Evolutionary conservation across 2,113 vertebrate genomes (phyloP), one percentile per base, ranked within the genome.

Genomic region (Ursus arctos): DNA sequence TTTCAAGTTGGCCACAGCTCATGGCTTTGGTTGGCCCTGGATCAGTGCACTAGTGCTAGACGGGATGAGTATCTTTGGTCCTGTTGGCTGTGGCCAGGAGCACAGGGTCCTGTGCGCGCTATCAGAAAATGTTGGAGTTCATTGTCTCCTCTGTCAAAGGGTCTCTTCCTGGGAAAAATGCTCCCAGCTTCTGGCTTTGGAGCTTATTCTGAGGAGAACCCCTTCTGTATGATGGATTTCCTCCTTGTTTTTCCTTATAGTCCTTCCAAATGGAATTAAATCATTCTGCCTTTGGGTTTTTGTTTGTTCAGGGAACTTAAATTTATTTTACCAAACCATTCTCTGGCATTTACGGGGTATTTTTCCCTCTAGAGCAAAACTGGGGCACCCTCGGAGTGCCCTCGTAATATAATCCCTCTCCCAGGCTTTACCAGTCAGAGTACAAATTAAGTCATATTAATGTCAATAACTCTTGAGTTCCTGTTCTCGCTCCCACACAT

Each of bases 261-360:
- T 24, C 74, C 77, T 92, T 94, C 95, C 80, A 67, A 92, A 92
- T 28, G 36, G 80, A 74, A 91, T 95, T 40, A 91, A 94, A 74
- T 90, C 84, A 92, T 84, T 82, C 26, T 80, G 80, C 55, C 53
- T 96, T 90, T 95, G 63, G 24, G 84, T 40, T 95, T 97, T 80
- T 91, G 51, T 81, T 94, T 96, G 69, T 83, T 95, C 67, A 82
- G 28, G 36, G 74, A 88, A 86, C 51, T 84, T 82, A 53, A 80
- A 69, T 84, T 69, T 91, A 72, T 92, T 96, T 94, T 91, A 76
- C 22, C 92, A 88, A 96, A 79, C 28, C 49, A 59, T 67, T 71
- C 49, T 81, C 33, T 86, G 65, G 28, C 36, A 91, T 95, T 77
- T 91, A 71, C 3, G 2, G 92, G 65, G 7, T 67, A 43, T 72